Base-by-base conservation (phyloP, 2,888 invertebrate genomes). In the Chromoteleia sp. region DNA sequence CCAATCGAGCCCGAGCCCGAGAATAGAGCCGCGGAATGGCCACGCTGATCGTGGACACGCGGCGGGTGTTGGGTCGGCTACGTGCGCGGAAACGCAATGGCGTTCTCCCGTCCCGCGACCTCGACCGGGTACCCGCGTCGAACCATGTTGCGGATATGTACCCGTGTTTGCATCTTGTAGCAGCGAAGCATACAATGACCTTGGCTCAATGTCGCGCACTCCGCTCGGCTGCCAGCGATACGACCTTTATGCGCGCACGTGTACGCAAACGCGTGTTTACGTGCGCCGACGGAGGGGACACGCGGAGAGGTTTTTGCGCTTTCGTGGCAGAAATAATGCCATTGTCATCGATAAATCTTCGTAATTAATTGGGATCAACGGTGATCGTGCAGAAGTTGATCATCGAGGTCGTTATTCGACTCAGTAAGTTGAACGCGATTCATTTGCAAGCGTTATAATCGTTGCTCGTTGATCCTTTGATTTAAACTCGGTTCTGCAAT, bases 181-280 rank as follows among this genome's bases (percentile, higher is more conserved):
- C 78, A 63, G 82, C 80, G 82, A 81, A 76, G 82, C 81, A 83
- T 75, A 70, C 82, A 48, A 71, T 85, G 87, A 82, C 87, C 87
- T 87, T 87, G 87, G 82, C 85, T 87, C 87, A 87, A 87, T 87
- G 87, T 87, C 87, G 84, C 85, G 78, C 83, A 83, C 82, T 84
- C 79, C 75, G 54, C 63, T 81, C 68, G 65, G 65, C 58, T 59
- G 68, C 59, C 39, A 59, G 59, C 43, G 56, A 58, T 68, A 71
- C 75, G 76, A 76, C 76, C 76, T 80, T 76, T 79, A 58, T 61
- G 43, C 41, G 67, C 82, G 50, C 76, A 81, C 73, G 76, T 73
- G 61, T 68, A 76, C 56, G 59, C 71, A 68, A 63, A 61, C 61
- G 68, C 63, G 39, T 68, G 67, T 61, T 56, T 45, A 58, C 45